Evolutionary conservation across 2,888 invertebrate genomes (phyloP), one percentile per base, ranked within the genome.

Genomic region (Cheilosia vernalis): DNA sequence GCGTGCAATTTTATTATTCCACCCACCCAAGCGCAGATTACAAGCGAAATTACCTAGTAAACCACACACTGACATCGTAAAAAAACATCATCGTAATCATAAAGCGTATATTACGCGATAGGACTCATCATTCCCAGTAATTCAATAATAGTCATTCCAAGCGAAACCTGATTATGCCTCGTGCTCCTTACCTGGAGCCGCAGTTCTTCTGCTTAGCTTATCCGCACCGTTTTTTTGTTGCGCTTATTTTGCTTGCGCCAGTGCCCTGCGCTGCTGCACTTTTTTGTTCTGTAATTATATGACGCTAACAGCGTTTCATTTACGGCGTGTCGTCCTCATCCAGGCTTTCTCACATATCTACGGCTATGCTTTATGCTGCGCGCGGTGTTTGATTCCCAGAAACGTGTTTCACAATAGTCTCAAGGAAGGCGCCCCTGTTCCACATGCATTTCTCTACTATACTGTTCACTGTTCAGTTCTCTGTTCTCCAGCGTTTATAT

Each of bases 401-500:
- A 85, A 85, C 85, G 81, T 85, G 81, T 85, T 81, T 67, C 85
- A 85, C 85, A 85, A 81, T 81, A 63, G 85, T 81, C 81, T 85
- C 81, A 85, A 85, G 85, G 85, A 85, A 85, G 85, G 85, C 85
- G 85, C 85, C 85, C 85, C 85, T 85, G 81, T 85, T 85, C 85
- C 85, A 85, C 85, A 81, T 85, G 76, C 81, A 85, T 74, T 84
- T 79, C 73, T 79, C 83, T 77, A 66, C 70, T 63, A 37, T 55
- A 40, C 64, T 70, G 77, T 78, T 76, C 37, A 40, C 64, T 70
- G 77, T 78, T 76, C 37, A 66, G 63, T 73, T 76, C 80, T 73
- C 61, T 77, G 64, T 74, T 76, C 85, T 79, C 61, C 67, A 70
- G 66, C 47, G 42, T 80, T 76, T 77, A 85, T 85, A 85, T 85